These are phyloP conservation scores for Diloba caeruleocephala DNA, from an alignment of 2,888 invertebrate genomes.

Conservation along the genomic window DNA sequence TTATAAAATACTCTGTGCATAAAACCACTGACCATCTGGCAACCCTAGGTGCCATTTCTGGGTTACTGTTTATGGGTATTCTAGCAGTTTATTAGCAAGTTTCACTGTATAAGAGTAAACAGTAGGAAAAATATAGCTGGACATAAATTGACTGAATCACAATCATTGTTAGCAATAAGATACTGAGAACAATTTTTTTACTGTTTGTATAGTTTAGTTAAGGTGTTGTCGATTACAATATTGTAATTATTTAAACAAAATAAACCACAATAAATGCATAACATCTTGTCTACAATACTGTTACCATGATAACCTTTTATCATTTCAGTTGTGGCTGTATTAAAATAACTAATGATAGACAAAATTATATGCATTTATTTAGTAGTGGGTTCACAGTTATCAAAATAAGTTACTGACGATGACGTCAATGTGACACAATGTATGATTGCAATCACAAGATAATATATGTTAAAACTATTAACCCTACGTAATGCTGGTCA, in stretches of 20 bases:
- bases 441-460: constrained; percentile 9
- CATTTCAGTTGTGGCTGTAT: constrained; percentile 29
- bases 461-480: constrained; percentile 11
- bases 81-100: no score
- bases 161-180: neutral
- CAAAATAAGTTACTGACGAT: constrained; percentile 24
- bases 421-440: constrained; percentile 24
- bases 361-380: constrained; percentile 36
- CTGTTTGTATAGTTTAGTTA: constrained; percentile 73
- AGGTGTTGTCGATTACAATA: constrained; percentile 86
- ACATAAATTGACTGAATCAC: neutral
- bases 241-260: constrained; percentile 44
- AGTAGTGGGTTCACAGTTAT: constrained; percentile 24
- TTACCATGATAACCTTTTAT: constrained; percentile 28
- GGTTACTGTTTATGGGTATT: no score
- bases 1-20: no score
- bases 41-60: no score
- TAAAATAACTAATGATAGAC: constrained; percentile 23
- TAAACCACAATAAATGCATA: constrained; percentile 23
- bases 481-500: neutral
- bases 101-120: no score
- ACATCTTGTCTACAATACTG: constrained; percentile 26
- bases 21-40: no score
- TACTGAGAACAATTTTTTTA: neutral
- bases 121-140: no score